Percentiles rank a stretch among this genome's conserved stretches.
Conservation (phyloP, 2,797 vertebrate genomes). For the Muscicapa comitata region DNA sequence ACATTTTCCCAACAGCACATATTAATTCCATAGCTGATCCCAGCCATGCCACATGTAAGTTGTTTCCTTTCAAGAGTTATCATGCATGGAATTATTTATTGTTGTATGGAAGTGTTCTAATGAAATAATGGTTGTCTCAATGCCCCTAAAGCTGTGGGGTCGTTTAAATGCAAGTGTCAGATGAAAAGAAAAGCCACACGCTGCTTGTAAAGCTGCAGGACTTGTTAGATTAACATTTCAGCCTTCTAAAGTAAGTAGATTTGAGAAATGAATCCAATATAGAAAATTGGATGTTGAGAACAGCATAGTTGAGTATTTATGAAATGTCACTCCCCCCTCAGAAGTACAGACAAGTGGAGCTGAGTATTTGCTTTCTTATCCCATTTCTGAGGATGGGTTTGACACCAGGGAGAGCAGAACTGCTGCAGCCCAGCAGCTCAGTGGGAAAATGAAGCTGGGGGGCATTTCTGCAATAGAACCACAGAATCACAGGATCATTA, state of each 20-base stretch:
- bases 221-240: conserved; percentile 30
- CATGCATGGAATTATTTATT: conserved; percentile 22
- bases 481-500: neutral
- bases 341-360: neutral
- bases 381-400: neutral
- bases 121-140: neutral
- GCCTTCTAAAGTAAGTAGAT: neutral
- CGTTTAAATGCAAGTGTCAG: conserved; percentile 35
- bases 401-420: neutral
- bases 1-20: neutral
- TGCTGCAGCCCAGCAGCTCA: neutral
- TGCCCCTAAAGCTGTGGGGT: conserved; percentile 20
- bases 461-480: neutral
- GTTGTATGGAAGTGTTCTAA: neutral
- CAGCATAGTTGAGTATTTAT: conserved; percentile 2
- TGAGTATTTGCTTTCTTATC: neutral
- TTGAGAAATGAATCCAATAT: conserved; percentile 28
- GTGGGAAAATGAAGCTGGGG: neutral
- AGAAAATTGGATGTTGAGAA: conserved; percentile 5
- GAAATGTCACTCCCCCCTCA: neutral
- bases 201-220: conserved; percentile 34
- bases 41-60: neutral
- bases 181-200: neutral
- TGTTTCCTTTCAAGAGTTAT: neutral
- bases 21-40: neutral